phyloP scores from a whole-genome alignment of 2,797 vertebrate species.

The Macroramphosus scolopax region DNA sequence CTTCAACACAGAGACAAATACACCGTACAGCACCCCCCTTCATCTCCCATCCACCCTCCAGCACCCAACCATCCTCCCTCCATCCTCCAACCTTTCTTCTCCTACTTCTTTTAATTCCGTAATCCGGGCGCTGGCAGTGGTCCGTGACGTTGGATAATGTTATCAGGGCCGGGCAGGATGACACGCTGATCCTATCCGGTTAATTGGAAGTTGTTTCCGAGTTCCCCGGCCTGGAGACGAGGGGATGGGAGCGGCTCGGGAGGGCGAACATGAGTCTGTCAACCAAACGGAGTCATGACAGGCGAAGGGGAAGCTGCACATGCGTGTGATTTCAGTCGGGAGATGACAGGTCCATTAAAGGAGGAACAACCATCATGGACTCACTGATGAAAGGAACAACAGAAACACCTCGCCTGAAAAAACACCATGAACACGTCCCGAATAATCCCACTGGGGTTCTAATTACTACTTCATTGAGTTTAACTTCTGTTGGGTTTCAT shows the following conservation, averaged over 20 bases:
- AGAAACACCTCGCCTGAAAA: not conserved
- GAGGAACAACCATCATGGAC: not conserved
- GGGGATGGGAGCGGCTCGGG: slow-evolving; percentile 19
- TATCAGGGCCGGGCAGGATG: slow-evolving; percentile 58
- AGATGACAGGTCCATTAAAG: slow-evolving; percentile 23
- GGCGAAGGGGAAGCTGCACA: not conserved
- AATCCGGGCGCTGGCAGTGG: slow-evolving; percentile 48
- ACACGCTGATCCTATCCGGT: slow-evolving; percentile 49
- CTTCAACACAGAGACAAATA: slow-evolving; percentile 39
- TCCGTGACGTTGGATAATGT: slow-evolving; percentile 55
- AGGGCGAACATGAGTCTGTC: slow-evolving; percentile 14
- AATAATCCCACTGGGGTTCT: too few species aligned
- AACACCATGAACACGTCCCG: too few species aligned
- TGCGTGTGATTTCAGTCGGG: slow-evolving; percentile 2
- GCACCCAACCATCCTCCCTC: slow-evolving; percentile 21
- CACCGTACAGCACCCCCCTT: slow-evolving; percentile 29
- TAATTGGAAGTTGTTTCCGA: slow-evolving; percentile 63
- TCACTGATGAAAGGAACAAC: slow-evolving; percentile 1
- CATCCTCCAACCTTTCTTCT: slow-evolving; percentile 31
- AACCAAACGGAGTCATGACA: slow-evolving; percentile 13
- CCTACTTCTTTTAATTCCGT: slow-evolving; percentile 49
- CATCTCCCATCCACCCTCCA: slow-evolving; percentile 13
- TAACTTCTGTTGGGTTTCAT: too few species aligned
- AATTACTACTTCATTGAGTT: too few species aligned
- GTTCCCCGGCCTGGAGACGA: slow-evolving; percentile 35